phyloP scores from a whole-genome alignment of 2,113 vertebrate species.

The Coreoperca whiteheadi region DNA sequence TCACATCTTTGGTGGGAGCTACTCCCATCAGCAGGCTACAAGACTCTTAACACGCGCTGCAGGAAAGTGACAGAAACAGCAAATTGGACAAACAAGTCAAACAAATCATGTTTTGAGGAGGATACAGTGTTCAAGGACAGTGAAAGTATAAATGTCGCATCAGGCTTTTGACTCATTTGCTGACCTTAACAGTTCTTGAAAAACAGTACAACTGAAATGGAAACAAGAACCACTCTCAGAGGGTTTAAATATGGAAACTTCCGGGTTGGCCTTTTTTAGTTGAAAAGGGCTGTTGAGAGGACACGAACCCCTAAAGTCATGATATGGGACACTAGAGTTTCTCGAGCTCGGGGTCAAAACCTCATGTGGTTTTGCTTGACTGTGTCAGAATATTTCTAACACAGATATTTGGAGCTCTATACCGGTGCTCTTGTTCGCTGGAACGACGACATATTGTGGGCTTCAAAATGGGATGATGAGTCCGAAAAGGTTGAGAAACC shows the following conservation, averaged over 20 bases:
- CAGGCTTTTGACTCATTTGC: neutral
- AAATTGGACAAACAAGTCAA: neutral
- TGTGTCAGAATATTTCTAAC: neutral
- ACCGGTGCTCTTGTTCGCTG: neutral
- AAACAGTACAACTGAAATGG: neutral
- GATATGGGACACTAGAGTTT: neutral
- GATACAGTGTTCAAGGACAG: neutral
- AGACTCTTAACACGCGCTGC: no score
- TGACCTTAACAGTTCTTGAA: neutral
- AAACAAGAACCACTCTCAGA: neutral
- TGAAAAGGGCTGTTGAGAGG: neutral
- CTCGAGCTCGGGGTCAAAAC: neutral
- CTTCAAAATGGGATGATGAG: neutral
- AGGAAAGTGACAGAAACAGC: neutral
- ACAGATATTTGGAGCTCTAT: neutral
- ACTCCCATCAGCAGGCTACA: neutral
- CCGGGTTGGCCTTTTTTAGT: neutral
- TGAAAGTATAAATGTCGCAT: neutral
- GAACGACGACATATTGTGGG: neutral
- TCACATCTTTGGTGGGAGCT: neutral
- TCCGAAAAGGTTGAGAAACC: constrained; percentile 8
- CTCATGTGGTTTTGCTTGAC: neutral
- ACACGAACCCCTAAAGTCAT: neutral
- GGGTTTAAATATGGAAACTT: neutral
- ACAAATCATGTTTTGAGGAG: neutral